Evolutionary conservation across 2,888 invertebrate genomes (phyloP), one percentile per base, ranked within the genome.

Genomic region (Ormyrus thymus): DNA sequence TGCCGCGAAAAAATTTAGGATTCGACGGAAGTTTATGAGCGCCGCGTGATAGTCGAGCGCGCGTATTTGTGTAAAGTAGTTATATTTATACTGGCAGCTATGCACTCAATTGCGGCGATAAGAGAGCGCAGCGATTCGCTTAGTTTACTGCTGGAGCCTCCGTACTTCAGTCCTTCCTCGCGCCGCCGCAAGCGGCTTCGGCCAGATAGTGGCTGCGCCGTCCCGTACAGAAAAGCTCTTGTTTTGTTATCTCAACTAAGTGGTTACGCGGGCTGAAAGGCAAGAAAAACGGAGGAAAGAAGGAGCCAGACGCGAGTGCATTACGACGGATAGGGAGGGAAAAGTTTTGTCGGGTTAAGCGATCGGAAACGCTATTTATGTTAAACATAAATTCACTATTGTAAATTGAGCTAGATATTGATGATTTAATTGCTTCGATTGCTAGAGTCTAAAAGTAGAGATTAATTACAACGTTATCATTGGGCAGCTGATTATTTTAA

Each of bases 231-330:
- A 81, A 83, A 84, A 84, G 80, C 83, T 82, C 82, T 83, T 83
- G 82, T 84, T 83, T 83, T 83, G 82, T 81, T 84, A 84, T 85
- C 84, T 83, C 69, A 62, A 76, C 81, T 83, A 83, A 82, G 81
- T 82, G 80, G 83, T 82, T 83, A 79, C 80, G 78, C 71, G 81
- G 65, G 79, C 61, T 29, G 78, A 69, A 80, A 76, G 70, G 74
- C 74, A 73, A 76, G 46, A 29, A 51, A 58, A 55, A 55, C 43
- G 29, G 56, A 56, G 69, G 13, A 15, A 53, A 51, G 11, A 13
- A 70, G 56, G 46, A 46, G 68, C 9, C 11, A 45, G 50, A 65
- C 56, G 65, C 29, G 29, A 29, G 53, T 46, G 73, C 62, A 45
- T 62, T 66, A 53, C 51, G 73, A 50, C 50, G 43, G 46, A 7